A percentile compares a stretch with the other conserved stretches of the same genome.
Evolutionary conservation across 2,888 invertebrate species (phyloP).

Genomic region (Acanthoscelides obtectus): DNA sequence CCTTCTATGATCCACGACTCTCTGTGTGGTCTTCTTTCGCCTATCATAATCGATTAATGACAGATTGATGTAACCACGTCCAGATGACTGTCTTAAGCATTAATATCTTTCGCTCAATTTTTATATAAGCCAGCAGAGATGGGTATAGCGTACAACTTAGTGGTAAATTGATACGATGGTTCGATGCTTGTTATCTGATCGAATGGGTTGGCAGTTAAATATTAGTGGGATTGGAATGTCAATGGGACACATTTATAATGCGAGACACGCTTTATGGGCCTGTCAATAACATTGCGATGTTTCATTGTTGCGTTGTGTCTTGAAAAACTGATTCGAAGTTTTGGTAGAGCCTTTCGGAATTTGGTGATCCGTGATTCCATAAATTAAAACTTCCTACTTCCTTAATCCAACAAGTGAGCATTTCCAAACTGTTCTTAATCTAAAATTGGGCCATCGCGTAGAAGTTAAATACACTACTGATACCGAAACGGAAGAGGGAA

Average conservation of each 20-base stretch:
- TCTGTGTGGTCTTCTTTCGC: constrained; percentile 25
- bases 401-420: too few relatives aligned
- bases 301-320: too few relatives aligned
- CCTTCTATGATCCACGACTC: too few relatives aligned
- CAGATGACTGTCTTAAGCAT: constrained; percentile 20
- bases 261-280: not conserved
- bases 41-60: constrained; percentile 29
- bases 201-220: not conserved
- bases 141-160: not conserved
- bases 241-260: not conserved
- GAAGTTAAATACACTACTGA: too few relatives aligned
- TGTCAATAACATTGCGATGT: not conserved
- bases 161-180: constrained; percentile 9
- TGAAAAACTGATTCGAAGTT: too few relatives aligned
- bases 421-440: too few relatives aligned
- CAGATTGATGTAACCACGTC: constrained; percentile 26
- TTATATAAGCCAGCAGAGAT: constrained; percentile 9
- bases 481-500: too few relatives aligned
- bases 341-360: too few relatives aligned
- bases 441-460: too few relatives aligned
- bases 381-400: too few relatives aligned
- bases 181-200: not conserved
- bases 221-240: not conserved
- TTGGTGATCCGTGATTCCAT: too few relatives aligned
- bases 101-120: constrained; percentile 20